Evolutionary conservation across 2,888 invertebrate species (phyloP).

Genomic region (Schrankia costaestrigalis): DNA sequence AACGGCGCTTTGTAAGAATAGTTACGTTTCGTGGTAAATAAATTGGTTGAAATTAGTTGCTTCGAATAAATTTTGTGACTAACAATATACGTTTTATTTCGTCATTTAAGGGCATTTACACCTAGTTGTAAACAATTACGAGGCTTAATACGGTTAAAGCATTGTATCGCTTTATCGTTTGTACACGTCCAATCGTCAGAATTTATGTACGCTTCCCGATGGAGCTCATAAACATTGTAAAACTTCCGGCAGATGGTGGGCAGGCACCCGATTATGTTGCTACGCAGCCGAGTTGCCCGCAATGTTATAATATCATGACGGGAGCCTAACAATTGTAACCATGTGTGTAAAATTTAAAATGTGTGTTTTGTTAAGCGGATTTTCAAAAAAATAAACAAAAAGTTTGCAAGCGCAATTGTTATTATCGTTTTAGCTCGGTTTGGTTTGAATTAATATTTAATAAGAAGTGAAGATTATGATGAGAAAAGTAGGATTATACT

Average conservation of each 20-base stretch:
- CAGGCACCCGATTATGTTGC: slow-evolving; percentile 62
- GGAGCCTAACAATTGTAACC: slow-evolving; percentile 45
- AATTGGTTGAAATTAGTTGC: neutral
- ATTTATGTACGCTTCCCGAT: slow-evolving; percentile 74
- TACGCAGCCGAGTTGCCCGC: slow-evolving; percentile 25
- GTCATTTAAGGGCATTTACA: slow-evolving; percentile 3
- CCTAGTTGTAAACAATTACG: slow-evolving; percentile 45
- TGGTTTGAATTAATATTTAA: slow-evolving; percentile 34
- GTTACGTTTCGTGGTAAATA: neutral
- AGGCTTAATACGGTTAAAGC: slow-evolving; percentile 51
- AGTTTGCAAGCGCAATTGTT: slow-evolving; percentile 30
- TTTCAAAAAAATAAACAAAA: slow-evolving; percentile 39
- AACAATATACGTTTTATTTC: no score
- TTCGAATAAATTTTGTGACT: no score
- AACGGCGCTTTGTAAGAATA: slow-evolving; percentile 12
- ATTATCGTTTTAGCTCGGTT: slow-evolving; percentile 32
- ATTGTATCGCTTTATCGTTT: slow-evolving; percentile 59
- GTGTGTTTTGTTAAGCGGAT: slow-evolving; percentile 49
- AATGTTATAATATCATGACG: slow-evolving; percentile 38
- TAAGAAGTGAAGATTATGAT: slow-evolving; percentile 19
- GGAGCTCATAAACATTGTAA: slow-evolving; percentile 76
- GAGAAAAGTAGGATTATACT: slow-evolving; percentile 22
- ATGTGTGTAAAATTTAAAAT: slow-evolving; percentile 49
- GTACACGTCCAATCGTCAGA: slow-evolving; percentile 60
- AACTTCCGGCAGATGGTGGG: slow-evolving; percentile 76